phyloP scores from a whole-genome alignment of 2,888 invertebrate species.

The Tinea trinotella region DNA sequence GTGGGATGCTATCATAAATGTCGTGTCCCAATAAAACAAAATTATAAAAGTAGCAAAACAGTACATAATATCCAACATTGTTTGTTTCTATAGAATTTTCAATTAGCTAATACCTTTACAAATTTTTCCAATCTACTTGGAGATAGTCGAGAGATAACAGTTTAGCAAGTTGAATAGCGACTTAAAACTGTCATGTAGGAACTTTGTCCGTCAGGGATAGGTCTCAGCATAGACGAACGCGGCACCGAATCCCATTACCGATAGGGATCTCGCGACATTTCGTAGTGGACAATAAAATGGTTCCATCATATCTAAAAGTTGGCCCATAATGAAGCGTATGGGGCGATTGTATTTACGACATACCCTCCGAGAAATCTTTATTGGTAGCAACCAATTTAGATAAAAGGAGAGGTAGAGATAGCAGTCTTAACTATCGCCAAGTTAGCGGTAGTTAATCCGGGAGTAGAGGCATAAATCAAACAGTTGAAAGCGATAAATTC shows the following conservation, averaged over 20 bases:
- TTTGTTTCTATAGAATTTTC: slow-evolving; percentile 6
- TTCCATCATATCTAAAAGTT: slow-evolving; percentile 72
- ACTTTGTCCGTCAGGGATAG: slow-evolving; percentile 1
- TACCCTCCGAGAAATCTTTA: slow-evolving; percentile 69
- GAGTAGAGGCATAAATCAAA: slow-evolving; percentile 64
- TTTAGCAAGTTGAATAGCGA: slow-evolving; percentile 9
- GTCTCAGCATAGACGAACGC: background rate
- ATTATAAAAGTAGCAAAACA: too few species aligned
- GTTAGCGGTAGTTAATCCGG: slow-evolving; percentile 71
- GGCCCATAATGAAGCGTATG: slow-evolving; percentile 72
- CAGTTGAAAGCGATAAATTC: slow-evolving; percentile 66
- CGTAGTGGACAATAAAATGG: slow-evolving; percentile 66
- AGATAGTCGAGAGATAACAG: slow-evolving; percentile 12
- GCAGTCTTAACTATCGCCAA: slow-evolving; percentile 72
- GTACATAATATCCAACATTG: background rate
- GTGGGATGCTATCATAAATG: too few species aligned
- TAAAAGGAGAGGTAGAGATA: slow-evolving; percentile 72
- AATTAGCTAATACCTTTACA: slow-evolving; percentile 17
- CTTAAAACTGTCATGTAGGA: slow-evolving; percentile 16
- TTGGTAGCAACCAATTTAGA: slow-evolving; percentile 73
- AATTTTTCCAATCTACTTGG: slow-evolving; percentile 12
- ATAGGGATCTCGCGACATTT: slow-evolving; percentile 68
- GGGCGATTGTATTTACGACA: slow-evolving; percentile 70
- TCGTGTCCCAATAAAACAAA: too few species aligned
- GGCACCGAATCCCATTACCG: slow-evolving; percentile 62